Evolutionary conservation across 2,113 vertebrate genomes (phyloP), one percentile per base, ranked within the genome.

Genomic region (Syngnathus typhle): DNA sequence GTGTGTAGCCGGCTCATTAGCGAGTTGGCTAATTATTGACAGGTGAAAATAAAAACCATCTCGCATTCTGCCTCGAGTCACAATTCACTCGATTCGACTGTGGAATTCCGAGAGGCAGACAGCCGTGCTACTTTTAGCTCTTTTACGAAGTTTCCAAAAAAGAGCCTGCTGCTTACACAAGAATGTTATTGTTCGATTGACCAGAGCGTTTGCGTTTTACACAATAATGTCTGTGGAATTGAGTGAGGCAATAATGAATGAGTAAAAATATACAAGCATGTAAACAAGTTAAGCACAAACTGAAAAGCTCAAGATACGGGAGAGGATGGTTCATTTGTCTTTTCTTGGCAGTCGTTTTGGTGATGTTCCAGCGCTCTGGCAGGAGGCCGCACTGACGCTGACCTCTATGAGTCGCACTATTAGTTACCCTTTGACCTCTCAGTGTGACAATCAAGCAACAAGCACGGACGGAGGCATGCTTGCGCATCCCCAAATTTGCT

Each of bases 341-440:
- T 87, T 84, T 65, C 74, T 60, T 81, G 80, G 84, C 85, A 83
- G 82, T 80, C 65, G 72, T 82, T 86, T 70, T 75, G 83, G 81
- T 88, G 75, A 73, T 65, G 85, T 68, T 74, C 67, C 74, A 68
- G 60, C 23, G 72, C 55, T 79, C 61, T 58, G 70, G 74, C 76
- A 79, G 67, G 64, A 79, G 80, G 80, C 76, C 81, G 74, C 84
- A 68, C 69, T 4, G 15, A 62, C 0, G 39, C 68, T 89, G 87
- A 88, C 88, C 88, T 87, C 82, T 71, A 68, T 36, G 79, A 84
- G 82, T 61, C 41, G 63, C 65, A 70, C 87, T 88, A 90, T 89
- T 90, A 88, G 87, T 81, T 88, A 69, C 81, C 88, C 90, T 90
- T 87, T 88, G 84, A 90, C 86, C 87, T 72, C 36, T 60, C 41